Evolutionary conservation across 2,888 invertebrate species (phyloP), one percentile per base, ranked within the genome.

Genomic region (Brenthis daphne): DNA sequence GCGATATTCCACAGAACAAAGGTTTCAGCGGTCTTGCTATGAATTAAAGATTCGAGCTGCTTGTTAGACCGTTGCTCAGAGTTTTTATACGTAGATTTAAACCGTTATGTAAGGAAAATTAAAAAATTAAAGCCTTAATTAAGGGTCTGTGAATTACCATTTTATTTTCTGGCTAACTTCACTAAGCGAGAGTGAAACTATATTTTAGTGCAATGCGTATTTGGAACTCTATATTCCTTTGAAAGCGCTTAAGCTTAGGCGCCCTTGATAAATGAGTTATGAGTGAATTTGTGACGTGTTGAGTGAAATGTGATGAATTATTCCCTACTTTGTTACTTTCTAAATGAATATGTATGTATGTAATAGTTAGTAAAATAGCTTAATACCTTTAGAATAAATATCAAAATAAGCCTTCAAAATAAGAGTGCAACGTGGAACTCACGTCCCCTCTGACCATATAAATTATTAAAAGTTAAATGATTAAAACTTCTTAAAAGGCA

Each of bases 221-320:
- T 50, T 12, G 33, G 50, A 33, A 24, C 48, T 33, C n/a, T 12
- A 12, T 50, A 29, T 60, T 50, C 3, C 50, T 50, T 60, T 53
- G 37, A 63, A 63, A 63, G 53, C 14, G 16, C 53, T 53, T 37
- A 13, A 63, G 43, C 53, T 63, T 63, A 63, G 20, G 53, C 37
- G 53, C 16, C 14, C 53, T 43, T 63, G 63, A 63, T 53, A 63
- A 54, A 63, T 63, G 51, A 53, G 43, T 24, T 53, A 37, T 63
- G 51, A 33, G 53, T 43, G 53, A 63, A 63, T 37, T 20, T 37
- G 63, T 54, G 63, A 53, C 63, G 14, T 63, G 53, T 63, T 63
- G 53, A 53, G 63, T 53, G 51, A 53, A 63, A 54, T 63, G 53
- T 63, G 53, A 63, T 63, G 43, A 63, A 63, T 63, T 60, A 60